Conservation (phyloP, 2,113 vertebrate species). For the Colius striatus region DNA sequence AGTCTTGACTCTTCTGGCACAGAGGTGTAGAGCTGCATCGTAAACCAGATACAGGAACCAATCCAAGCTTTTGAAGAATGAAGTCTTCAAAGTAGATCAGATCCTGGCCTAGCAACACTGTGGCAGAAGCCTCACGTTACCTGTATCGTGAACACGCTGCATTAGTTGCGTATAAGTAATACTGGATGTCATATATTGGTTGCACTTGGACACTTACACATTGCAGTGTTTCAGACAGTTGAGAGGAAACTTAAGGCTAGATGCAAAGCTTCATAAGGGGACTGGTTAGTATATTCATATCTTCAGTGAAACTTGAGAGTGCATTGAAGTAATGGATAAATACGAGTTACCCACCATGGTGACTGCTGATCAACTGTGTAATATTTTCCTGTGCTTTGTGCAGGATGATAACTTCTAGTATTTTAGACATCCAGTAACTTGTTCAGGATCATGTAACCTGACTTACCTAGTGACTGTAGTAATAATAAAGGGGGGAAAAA, state of each 20-base stretch:
- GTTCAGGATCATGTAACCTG: not conserved
- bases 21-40: not conserved
- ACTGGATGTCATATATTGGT: not conserved
- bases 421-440: not conserved
- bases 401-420: not conserved
- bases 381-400: not conserved
- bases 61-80: not conserved
- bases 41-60: not conserved
- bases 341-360: not conserved
- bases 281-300: not conserved
- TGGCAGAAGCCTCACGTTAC: not conserved
- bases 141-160: not conserved
- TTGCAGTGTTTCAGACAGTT: not conserved
- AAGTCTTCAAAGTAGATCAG: not conserved
- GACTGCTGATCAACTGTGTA: not conserved
- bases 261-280: not conserved
- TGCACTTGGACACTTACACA: rapidly evolving
- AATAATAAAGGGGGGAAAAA: not conserved
- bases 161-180: not conserved
- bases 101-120: not conserved
- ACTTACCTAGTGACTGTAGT: not conserved
- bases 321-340: not conserved
- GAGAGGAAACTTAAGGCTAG: not conserved
- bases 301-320: not conserved
- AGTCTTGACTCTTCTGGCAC: not conserved